Conservation (phyloP, 2,797 vertebrate species). For the Acrossocheilus fasciatus region DNA sequence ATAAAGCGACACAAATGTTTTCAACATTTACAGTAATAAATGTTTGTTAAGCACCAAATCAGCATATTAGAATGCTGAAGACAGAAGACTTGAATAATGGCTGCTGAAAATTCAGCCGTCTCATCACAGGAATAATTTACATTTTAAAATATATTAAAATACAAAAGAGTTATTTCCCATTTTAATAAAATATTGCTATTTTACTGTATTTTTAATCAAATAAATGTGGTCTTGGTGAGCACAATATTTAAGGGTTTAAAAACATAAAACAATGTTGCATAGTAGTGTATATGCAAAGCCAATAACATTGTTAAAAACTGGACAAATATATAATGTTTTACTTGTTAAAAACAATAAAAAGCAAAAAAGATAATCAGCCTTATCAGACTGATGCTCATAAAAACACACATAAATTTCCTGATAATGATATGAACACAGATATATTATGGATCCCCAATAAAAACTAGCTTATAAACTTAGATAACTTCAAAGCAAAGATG, state of each 20-base stretch:
- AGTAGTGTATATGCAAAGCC: not conserved
- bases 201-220: not conserved
- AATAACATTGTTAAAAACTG: too few species aligned
- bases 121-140: not conserved
- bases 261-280: not conserved
- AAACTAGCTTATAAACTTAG: not conserved
- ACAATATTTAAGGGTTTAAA: not conserved
- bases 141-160: not conserved
- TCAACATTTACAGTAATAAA: not conserved
- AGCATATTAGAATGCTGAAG: not conserved
- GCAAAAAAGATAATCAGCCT: not conserved
- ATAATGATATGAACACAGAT: not conserved
- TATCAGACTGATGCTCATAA: constrained; percentile 9
- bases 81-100: not conserved
- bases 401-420: not conserved
- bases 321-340: not conserved
- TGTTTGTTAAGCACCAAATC: not conserved
- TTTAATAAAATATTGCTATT: not conserved
- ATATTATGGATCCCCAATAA: not conserved
- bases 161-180: not conserved
- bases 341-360: not conserved
- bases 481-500: not conserved
- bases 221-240: not conserved
- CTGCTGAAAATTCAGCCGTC: not conserved
- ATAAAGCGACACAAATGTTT: not conserved